Percentiles rank a stretch among this genome's conserved stretches.
phyloP scores from a whole-genome alignment of 1,140 invertebrate species.

The Ceratosolen fusciceps region DNA sequence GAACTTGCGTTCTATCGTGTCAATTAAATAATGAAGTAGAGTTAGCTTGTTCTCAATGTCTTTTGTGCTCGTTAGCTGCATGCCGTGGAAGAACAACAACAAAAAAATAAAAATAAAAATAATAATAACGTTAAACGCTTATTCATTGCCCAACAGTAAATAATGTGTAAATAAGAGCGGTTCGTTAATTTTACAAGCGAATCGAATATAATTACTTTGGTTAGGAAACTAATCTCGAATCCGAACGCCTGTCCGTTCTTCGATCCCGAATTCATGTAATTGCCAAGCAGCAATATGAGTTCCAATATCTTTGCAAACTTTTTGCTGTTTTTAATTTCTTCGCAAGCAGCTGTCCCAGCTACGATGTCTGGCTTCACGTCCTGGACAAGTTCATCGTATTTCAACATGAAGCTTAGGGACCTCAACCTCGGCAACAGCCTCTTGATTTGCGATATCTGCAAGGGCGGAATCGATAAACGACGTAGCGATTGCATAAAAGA shows the following conservation, averaged over 20 bases:
- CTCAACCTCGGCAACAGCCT: constrained; percentile 88
- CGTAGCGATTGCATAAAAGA: too few species aligned
- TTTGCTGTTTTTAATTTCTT: constrained; percentile 91
- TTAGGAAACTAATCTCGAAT: constrained; percentile 96
- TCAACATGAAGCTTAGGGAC: constrained; percentile 92
- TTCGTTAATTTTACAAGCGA: constrained; percentile 40
- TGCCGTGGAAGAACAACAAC: too few species aligned
- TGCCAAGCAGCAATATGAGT: constrained; percentile 91
- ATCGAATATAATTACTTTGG: constrained; percentile 79
- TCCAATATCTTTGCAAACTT: constrained; percentile 94
- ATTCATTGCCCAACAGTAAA: too few species aligned
- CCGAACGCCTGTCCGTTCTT: constrained; percentile 94
- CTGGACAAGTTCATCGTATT: constrained; percentile 84
- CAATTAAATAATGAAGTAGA: constrained; percentile 92
- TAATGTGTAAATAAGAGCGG: too few species aligned
- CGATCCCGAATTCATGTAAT: constrained; percentile 96
- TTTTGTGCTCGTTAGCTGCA: constrained; percentile 95
- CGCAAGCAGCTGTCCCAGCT: constrained; percentile 93
- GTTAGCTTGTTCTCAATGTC: constrained; percentile 94
- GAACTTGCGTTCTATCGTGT: constrained; percentile 90
- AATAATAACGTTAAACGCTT: too few species aligned
- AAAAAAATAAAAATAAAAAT: too few species aligned
- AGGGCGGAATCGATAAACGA: too few species aligned
- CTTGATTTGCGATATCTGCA: constrained; percentile 85
- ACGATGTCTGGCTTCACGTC: constrained; percentile 98